Conservation (phyloP, 2,113 vertebrate species). For the Mus spicilegus region DNA sequence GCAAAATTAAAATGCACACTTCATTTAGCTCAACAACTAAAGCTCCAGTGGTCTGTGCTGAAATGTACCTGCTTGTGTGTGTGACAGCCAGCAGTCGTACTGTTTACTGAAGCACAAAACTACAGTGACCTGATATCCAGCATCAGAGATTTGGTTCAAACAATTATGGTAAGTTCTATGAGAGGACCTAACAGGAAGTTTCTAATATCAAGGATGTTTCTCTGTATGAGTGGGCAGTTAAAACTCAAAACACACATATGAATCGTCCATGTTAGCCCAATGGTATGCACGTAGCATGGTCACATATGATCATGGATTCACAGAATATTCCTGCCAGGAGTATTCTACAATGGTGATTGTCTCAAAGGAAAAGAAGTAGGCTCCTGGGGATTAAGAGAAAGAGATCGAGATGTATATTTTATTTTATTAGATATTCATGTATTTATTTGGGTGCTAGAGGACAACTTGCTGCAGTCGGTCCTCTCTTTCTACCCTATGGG, state of each 20-base stretch:
- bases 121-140: not conserved
- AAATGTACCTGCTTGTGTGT: not conserved
- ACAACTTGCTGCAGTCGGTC: not conserved
- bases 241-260: conserved; percentile 14
- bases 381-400: not conserved
- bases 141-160: not conserved
- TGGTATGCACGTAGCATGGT: not conserved
- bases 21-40: conserved; percentile 20
- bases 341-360: not conserved
- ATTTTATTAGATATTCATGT: not conserved
- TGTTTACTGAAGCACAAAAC: not conserved
- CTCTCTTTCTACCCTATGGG: not conserved
- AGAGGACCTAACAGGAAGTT: not conserved
- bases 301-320: not conserved
- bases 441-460: not conserved
- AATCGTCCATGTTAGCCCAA: not conserved
- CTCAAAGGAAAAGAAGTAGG: not conserved
- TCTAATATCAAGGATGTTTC: conserved; percentile 10
- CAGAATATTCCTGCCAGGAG: conserved; percentile 12
- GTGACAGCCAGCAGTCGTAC: not conserved
- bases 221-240: not conserved
- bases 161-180: conserved; percentile 18
- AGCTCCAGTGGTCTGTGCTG: not conserved
- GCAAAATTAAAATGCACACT: conserved; percentile 38
- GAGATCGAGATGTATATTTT: not conserved